These are phyloP conservation scores for Andrena marginata DNA, from an alignment of 2,888 invertebrate species.

Conservation along the genomic window DNA sequence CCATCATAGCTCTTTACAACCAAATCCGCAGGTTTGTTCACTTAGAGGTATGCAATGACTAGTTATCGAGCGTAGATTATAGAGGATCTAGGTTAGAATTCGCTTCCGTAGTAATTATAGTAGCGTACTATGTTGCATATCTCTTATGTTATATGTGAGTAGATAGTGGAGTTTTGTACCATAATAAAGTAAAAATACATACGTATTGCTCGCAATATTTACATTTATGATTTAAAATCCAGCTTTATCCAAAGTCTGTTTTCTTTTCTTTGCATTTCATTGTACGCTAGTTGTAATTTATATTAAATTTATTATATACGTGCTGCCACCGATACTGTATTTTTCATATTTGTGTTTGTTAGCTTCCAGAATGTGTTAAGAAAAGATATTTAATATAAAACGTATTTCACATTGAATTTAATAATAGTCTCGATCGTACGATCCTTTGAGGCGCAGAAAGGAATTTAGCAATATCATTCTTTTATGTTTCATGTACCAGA, in stretches of 20 bases:
- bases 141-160: conserved; percentile 60
- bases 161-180: conserved; percentile 45
- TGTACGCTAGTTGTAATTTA: conserved; percentile 25
- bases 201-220: conserved; percentile 38
- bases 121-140: conserved; percentile 60
- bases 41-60: conserved; percentile 72
- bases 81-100: conserved; percentile 46
- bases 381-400: conserved; percentile 3
- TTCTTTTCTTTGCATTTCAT: conserved; percentile 18
- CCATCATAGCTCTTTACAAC: conserved; percentile 81
- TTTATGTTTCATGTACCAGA: conserved; percentile 72
- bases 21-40: conserved; percentile 83
- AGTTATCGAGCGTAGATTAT: conserved; percentile 51
- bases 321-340: not conserved
- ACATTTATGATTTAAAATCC: conserved; percentile 27
- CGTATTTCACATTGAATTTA: conserved; percentile 3
- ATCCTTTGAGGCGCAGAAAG: not conserved
- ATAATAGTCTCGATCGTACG: conserved; percentile 5
- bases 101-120: conserved; percentile 67
- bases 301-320: not conserved
- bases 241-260: conserved; percentile 31
- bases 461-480: conserved; percentile 1
- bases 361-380: not conserved
- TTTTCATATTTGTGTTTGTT: conserved; percentile 6
- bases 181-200: conserved; percentile 7